Percentiles rank a stretch among this genome's conserved stretches.
Conservation (phyloP, 2,797 vertebrate genomes). For the Pteropus rufus region DNA sequence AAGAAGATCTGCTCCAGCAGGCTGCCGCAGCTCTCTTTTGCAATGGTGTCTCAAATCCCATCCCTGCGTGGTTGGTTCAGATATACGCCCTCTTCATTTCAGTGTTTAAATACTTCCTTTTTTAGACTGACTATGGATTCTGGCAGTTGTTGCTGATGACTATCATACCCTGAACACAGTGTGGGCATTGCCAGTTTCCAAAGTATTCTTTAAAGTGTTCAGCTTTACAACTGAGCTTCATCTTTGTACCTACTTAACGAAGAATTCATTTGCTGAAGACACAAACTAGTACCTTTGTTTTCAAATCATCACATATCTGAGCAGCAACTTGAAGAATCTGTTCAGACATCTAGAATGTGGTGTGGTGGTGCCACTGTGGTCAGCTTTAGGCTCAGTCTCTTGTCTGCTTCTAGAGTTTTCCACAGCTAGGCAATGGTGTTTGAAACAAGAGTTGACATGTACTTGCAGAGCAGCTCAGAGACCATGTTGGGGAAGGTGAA, state of each 20-base stretch:
- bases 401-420: constrained; percentile 94
- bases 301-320: constrained; percentile 93
- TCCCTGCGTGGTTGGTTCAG: constrained; percentile 87
- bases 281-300: constrained; percentile 91
- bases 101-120: constrained; percentile 90
- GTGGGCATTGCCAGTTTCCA: constrained; percentile 90
- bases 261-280: constrained; percentile 95
- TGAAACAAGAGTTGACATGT: constrained; percentile 93
- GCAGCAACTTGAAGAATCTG: constrained; percentile 96
- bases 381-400: constrained; percentile 91
- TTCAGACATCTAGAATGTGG: constrained; percentile 97
- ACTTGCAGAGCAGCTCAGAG: constrained; percentile 90
- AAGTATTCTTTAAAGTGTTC: constrained; percentile 93
- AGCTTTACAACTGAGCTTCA: constrained; percentile 89
- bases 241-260: constrained; percentile 95
- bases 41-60: constrained; percentile 88
- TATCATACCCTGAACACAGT: constrained; percentile 94
- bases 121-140: constrained; percentile 93
- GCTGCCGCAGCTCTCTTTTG: constrained; percentile 91
- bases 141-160: constrained; percentile 96
- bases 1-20: constrained; percentile 93
- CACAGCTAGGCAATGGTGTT: constrained; percentile 95
- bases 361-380: constrained; percentile 95
- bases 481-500: constrained; percentile 88
- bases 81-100: constrained; percentile 80